Base-by-base conservation (phyloP, 2,888 invertebrate species). In the Latrodectus elegans region DNA sequence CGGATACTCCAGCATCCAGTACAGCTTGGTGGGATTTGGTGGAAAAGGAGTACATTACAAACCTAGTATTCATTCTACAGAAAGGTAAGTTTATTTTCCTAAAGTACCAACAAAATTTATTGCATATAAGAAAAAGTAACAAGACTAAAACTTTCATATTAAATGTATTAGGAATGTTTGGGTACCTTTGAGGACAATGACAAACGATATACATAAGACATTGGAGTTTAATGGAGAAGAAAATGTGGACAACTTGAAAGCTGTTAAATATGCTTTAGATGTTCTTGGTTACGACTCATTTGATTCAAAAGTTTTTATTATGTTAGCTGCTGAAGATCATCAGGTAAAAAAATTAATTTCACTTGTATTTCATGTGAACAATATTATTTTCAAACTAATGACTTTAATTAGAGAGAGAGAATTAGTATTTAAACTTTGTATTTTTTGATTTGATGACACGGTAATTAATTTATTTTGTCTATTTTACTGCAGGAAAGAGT, bases 11-110 rank as follows among this genome's bases (percentile, higher is more conserved):
- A 86, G 22, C n/a, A 26, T 89, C 15, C 17, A 55, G 0, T 89
- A 68, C 68, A 83, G 85, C 65, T 53, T 89, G 49, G 70, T 89
- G 15, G 89, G 89, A n/a, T 89, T 82, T 64, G 85, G 89, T 11
- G 82, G 89, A 82, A 79, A 75, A 64, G 89, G 74, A 26, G 60
- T 70, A 4, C 77, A 80, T 17, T 75, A 81, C n/a, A 17, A 64
- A 68, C 84, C 88, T 12, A 74, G 78, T 12, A 60, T 88, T 1
- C 83, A 83, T 17, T 26, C 82, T 8, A 49, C 52, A 60, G 51
- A 38, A 52, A 79, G 67, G 88, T 88, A 78, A 51, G 78, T 26
- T 55, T 49, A 22, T 65, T 64, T 17, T 38, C 38, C 0, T 38
- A 38, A 38, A 38, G 38, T 38, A 38, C 6, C 6, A 6, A 38